Evolutionary conservation across 2,888 invertebrate species (phyloP), one percentile per base, ranked within the genome.

Genomic region (Scaptomyza caliginosa): DNA sequence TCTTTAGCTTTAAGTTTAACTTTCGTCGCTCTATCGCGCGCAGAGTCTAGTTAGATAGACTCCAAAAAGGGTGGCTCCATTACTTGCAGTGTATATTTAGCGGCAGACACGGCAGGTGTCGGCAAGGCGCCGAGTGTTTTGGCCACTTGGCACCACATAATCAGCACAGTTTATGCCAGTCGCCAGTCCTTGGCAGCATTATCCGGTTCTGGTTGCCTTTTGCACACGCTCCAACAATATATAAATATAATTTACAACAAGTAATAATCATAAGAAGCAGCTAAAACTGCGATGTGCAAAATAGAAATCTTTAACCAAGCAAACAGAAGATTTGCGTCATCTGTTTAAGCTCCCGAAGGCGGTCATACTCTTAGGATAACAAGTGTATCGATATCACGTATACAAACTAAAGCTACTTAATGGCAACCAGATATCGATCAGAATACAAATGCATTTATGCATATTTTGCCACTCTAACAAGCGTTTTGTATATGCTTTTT

Each of bases 191-290:
- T 6, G 28, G 11, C 11, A 28, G 28, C 28, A 4, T n/a, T 30
- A 30, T 30, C 4, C 30, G n/a, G 11, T 4, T 11, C 4, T 19
- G 34, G 56, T 69, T 54, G 74, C 63, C 62, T 63, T 74, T 57
- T 65, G 28, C 79, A 64, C 75, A 75, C 76, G 69, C 77, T 75
- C 40, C 60, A 59, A 75, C 80, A 75, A 79, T 79, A 79, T 79
- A 76, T 76, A 71, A 79, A 79, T 80, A 79, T 77, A 77, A 79
- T 77, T 77, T 77, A 77, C 76, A 79, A 67, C 76, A 50, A 63
- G 76, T 71, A 67, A 77, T 77, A 77, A 77, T 77, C 76, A 71
- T 79, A 72, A 79, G 80, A 76, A 67, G 65, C 80, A 79, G 80
- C 80, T 77, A 76, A 79, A 76, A 79, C 49, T 67, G 67, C 72